Evolutionary conservation across 2,888 invertebrate species (phyloP), one percentile per base, ranked within the genome.

Genomic region (Drosophila fulvimacula): DNA sequence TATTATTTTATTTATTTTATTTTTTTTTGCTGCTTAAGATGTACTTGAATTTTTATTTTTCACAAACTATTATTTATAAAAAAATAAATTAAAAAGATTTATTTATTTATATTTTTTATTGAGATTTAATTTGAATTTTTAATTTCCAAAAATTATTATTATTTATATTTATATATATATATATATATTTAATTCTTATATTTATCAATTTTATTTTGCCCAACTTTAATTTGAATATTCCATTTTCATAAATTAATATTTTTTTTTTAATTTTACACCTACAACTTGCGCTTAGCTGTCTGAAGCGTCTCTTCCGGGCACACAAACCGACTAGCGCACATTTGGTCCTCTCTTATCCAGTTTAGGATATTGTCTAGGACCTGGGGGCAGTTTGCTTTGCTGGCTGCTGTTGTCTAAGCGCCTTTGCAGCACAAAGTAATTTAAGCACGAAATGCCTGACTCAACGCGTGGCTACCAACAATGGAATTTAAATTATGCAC

Each of bases 401-500:
- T 10, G 15, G 13, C 6, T 17, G 63, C 52, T 59, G 60, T 61
- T 51, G 52, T 61, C 55, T 71, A 72, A 79, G 76, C 70, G 60
- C 69, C 76, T 79, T 77, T 69, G 42, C 39, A 59, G 60, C 55
- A 52, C 62, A 68, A 81, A 81, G 71, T 74, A 74, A 81, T 72
- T 81, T 77, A 74, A 80, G 74, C 69, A 44, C 48, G 72, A 70
- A 80, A 72, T 77, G 69, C 74, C 66, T 68, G 74, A 62, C 66
- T 32, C 53, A 38, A 46, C 36, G 51, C 24, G 39, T 57, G 57
- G 32, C 42, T 52, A 49, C 17, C 51, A 57, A 62, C 70, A 80
- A 80, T 61, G 74, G 63, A 68, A 68, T 80, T 79, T 80, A 73
- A 80, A 69, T 77, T 59, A 76, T 80, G 75, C 75, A 65, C 56